Conservation (phyloP, 2,888 invertebrate species). For the Dysmachus trigonus region DNA sequence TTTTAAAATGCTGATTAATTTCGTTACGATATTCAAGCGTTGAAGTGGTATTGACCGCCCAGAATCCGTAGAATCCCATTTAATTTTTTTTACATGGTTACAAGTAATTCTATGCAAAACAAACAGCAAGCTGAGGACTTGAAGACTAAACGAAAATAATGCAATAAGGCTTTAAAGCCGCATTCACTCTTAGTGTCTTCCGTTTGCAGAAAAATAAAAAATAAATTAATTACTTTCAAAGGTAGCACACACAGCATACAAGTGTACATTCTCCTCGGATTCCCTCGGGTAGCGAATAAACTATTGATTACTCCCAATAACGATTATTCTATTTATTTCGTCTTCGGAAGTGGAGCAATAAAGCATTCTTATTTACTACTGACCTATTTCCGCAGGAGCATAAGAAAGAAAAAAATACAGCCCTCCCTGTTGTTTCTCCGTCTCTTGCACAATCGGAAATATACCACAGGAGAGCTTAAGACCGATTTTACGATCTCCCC, state of each 20-base stretch:
- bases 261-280: neutral
- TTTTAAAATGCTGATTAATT: too few species aligned
- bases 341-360: neutral
- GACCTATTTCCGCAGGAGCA: neutral
- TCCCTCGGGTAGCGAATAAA: neutral
- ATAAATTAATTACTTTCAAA: neutral
- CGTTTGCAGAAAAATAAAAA: neutral
- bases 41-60: too few species aligned
- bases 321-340: neutral
- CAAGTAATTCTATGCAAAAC: too few species aligned
- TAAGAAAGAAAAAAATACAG: neutral
- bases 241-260: neutral
- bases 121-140: neutral
- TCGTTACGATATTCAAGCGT: too few species aligned
- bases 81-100: too few species aligned
- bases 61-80: too few species aligned
- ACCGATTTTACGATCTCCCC: neutral
- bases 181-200: neutral
- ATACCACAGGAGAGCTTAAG: neutral
- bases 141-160: neutral
- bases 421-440: neutral
- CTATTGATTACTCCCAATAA: neutral
- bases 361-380: neutral
- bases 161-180: neutral
- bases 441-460: neutral